phyloP scores from a whole-genome alignment of 2,113 vertebrate species.

The Laticauda colubrina region DNA sequence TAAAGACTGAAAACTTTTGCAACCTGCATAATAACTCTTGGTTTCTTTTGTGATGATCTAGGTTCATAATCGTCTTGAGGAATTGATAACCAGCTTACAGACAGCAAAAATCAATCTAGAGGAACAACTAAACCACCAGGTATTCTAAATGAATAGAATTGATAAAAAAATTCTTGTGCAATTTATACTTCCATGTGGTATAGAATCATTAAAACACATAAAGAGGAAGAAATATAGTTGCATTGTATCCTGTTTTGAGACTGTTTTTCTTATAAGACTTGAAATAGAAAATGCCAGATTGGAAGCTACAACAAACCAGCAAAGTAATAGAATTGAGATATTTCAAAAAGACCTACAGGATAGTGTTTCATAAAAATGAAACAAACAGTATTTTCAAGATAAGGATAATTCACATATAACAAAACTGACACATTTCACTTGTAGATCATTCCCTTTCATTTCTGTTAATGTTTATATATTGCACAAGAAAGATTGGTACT shows the following conservation, averaged over 20 bases:
- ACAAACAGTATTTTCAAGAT: not conserved
- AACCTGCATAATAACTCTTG: not conserved
- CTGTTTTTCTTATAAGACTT: slow-evolving; percentile 71
- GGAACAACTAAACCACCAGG: slow-evolving; percentile 82
- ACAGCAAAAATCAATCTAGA: slow-evolving; percentile 80
- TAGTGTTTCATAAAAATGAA: slow-evolving; percentile 28
- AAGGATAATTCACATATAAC: not conserved
- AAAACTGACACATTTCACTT: not conserved
- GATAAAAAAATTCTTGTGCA: not conserved
- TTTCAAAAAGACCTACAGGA: slow-evolving; percentile 80
- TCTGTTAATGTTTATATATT: not conserved
- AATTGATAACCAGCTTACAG: slow-evolving; percentile 78
- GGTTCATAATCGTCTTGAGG: slow-evolving; percentile 80
- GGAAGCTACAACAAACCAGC: slow-evolving; percentile 81
- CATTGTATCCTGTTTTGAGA: not conserved
- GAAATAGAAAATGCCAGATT: slow-evolving; percentile 86
- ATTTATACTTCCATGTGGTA: not conserved
- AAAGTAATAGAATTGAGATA: slow-evolving; percentile 74
- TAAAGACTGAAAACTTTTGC: not conserved
- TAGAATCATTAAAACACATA: not conserved
- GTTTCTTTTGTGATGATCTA: slow-evolving; percentile 39
- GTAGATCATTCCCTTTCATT: not conserved
- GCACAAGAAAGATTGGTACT: too few relatives aligned
- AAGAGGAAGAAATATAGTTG: not conserved
- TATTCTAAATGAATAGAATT: slow-evolving; percentile 38